Evolutionary conservation across 2,113 vertebrate genomes (phyloP), one percentile per base, ranked within the genome.

Genomic region (Lophochroa leadbeateri): DNA sequence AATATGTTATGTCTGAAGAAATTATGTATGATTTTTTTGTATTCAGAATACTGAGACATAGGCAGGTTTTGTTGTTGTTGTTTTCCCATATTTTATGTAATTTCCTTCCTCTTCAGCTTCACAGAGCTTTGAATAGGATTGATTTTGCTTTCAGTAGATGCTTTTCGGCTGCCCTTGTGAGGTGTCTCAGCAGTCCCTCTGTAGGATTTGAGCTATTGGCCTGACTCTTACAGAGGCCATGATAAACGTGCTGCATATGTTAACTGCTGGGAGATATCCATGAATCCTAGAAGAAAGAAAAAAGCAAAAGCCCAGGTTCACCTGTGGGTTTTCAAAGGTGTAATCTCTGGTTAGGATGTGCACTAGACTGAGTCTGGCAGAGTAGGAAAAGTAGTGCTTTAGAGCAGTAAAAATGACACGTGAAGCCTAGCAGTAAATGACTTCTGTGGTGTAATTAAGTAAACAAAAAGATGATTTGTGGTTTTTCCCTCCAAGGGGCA

Each of bases 81-180:
- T 35, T 63, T 82, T 27, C 6, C 6, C 0, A 0, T 63, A 6
- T 49, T 78, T 28, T 44, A 33, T 0, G 0, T 52, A 4, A 35
- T 64, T 55, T 55, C 4, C 7, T 65, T 80, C 27, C 6, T 82
- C 88, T 94, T 64, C 52, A 43, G 53, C 24, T 83, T 92, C 50
- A 39, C 8, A 27, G 16, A 24, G 29, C 23, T 91, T 85, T 71
- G 69, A 37, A 63, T 49, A 7, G 64, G 10, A 14, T 44, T 90
- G 27, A 24, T 83, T 88, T 81, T 81, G 21, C 23, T 72, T 82
- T 77, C 10, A 31, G 18, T 20, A 74, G 35, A 58, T 58, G 55
- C 20, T n/a, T 58, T 58, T 58, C 55, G 23, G 55, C 33, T 58
- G 17, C 39, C 13, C 7, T 10, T 1, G 3, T 65, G 47, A 60